Evolutionary conservation across 2,888 invertebrate species (phyloP).

Genomic region (Eristalis tenax): DNA sequence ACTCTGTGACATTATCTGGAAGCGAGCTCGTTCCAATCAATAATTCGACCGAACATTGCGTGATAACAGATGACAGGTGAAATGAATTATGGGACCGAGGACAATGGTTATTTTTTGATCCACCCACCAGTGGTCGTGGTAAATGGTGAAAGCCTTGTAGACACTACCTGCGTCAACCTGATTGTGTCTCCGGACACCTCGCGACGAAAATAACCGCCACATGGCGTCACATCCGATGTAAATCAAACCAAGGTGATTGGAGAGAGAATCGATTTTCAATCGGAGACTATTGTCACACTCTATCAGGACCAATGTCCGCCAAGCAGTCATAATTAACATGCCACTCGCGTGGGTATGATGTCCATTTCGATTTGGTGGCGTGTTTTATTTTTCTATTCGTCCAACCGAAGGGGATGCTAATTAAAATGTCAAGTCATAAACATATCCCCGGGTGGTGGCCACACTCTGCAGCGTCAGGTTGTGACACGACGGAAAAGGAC

Average conservation of each 20-base stretch:
- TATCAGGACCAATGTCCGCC: neutral
- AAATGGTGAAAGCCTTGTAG: neutral
- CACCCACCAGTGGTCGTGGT: neutral
- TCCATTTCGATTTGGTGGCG: no score
- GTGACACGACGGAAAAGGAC: neutral
- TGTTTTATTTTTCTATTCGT: neutral
- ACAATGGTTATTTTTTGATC: neutral
- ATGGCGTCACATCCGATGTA: no score
- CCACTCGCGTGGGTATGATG: neutral
- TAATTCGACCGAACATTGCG: no score
- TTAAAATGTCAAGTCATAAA: neutral
- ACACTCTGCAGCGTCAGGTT: slow-evolving; percentile 1
- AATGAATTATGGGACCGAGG: no score
- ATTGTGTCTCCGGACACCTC: no score
- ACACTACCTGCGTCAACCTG: neutral
- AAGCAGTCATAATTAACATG: neutral
- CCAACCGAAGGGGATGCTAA: neutral
- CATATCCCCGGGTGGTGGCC: neutral
- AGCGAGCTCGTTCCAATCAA: no score
- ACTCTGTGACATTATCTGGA: no score
- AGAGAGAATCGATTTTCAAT: no score
- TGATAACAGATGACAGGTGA: no score
- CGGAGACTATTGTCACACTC: neutral
- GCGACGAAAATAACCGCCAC: no score
- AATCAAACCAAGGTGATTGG: no score